phyloP scores from a whole-genome alignment of 2,797 vertebrate species.

The Lacerta agilis region DNA sequence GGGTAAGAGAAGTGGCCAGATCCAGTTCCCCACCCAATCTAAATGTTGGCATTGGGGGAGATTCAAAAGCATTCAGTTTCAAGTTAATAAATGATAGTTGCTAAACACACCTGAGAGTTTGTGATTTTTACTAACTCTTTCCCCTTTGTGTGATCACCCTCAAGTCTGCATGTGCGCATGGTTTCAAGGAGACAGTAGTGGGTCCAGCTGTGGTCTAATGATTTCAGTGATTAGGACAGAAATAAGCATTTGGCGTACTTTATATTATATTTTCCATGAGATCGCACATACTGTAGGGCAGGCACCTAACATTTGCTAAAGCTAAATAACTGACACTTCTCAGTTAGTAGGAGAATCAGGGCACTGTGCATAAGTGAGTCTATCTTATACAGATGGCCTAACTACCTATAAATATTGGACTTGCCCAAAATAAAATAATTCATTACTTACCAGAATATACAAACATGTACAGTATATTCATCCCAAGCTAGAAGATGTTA shows the following conservation, averaged over 20 bases:
- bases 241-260: background rate
- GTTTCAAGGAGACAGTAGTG: background rate
- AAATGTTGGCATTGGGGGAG: background rate
- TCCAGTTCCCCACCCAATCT: background rate
- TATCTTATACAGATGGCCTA: background rate
- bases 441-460: background rate
- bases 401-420: background rate
- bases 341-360: background rate
- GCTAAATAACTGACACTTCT: constrained; percentile 24
- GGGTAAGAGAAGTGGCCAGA: too few species aligned
- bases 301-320: background rate
- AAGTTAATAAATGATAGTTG: constrained; percentile 11
- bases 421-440: background rate
- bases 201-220: background rate
- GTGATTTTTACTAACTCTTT: background rate
- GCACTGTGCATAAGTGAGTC: background rate
- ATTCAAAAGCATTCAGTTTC: background rate
- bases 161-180: background rate
- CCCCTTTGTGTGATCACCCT: background rate
- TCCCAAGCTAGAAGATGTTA: background rate
- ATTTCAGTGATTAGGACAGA: background rate
- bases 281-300: background rate
- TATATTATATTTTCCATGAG: background rate
- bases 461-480: background rate
- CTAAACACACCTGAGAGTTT: background rate